Percentiles rank a stretch among this genome's conserved stretches.
phyloP scores from a whole-genome alignment of 2,888 invertebrate genomes.

The Neuroscelio doddi region DNA sequence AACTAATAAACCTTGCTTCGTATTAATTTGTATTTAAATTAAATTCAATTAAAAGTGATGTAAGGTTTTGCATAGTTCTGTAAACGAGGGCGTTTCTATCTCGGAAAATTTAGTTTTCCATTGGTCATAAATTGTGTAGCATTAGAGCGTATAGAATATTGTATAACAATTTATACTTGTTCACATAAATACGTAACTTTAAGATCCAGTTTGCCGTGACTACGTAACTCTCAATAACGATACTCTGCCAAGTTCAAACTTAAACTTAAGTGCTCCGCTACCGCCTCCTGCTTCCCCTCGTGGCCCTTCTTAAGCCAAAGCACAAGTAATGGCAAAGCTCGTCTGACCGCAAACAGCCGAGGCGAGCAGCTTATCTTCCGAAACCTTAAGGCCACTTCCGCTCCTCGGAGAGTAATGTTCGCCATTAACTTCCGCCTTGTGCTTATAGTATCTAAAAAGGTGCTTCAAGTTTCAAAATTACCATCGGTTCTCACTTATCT shows the following conservation, averaged over 20 bases:
- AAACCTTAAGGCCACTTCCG: conserved; percentile 34
- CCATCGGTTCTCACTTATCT: conserved; percentile 3
- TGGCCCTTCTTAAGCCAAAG: conserved; percentile 2
- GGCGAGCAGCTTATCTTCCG: conserved; percentile 24
- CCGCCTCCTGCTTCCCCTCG: neutral
- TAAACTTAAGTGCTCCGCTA: conserved; percentile 11
- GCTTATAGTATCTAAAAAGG: conserved; percentile 31
- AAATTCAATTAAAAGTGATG: conserved; percentile 13
- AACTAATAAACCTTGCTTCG: neutral
- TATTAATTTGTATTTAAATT: conserved; percentile 16
- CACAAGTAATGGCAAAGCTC: neutral
- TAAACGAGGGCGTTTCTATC: neutral
- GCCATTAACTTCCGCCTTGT: conserved; percentile 25
- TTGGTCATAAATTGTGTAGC: neutral
- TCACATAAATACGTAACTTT: conserved; percentile 13
- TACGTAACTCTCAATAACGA: conserved; percentile 9
- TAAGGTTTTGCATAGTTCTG: no score
- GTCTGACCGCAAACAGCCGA: conserved; percentile 14
- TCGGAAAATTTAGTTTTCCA: conserved; percentile 1
- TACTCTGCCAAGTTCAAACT: conserved; percentile 18
- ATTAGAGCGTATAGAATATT: neutral
- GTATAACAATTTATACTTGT: conserved; percentile 11
- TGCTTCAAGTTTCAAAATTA: conserved; percentile 11
- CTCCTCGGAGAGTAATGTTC: conserved; percentile 22
- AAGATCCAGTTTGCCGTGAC: neutral